Evolutionary conservation across 2,113 vertebrate genomes (phyloP).

Genomic region (Scolopax mira): DNA sequence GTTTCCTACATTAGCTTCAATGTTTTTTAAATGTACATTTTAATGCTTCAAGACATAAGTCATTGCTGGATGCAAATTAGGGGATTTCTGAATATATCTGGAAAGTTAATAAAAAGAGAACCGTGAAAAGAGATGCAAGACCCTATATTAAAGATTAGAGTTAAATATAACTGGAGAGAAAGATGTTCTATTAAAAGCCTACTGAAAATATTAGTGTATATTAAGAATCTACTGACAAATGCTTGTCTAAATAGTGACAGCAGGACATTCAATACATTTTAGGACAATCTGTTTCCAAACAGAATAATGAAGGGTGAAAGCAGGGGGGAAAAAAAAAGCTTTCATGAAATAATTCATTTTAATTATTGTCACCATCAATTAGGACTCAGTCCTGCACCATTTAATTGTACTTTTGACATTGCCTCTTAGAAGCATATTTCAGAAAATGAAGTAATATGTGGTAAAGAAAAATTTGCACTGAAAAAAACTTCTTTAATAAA

Average conservation of each 20-base stretch:
- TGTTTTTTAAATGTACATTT: slow-evolving; percentile 38
- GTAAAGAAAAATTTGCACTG: neutral
- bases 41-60: slow-evolving; percentile 39
- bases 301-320: slow-evolving; percentile 9
- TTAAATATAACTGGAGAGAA: slow-evolving; percentile 8
- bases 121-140: slow-evolving; percentile 23
- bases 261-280: neutral
- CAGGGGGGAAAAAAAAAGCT: neutral
- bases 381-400: slow-evolving; percentile 1
- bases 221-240: slow-evolving; percentile 22
- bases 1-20: neutral
- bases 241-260: slow-evolving; percentile 17
- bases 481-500: neutral
- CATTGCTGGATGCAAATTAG: slow-evolving; percentile 20
- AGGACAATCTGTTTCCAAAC: slow-evolving; percentile 25
- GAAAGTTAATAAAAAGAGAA: slow-evolving; percentile 29
- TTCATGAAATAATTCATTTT: slow-evolving; percentile 12
- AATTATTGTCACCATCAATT: slow-evolving; percentile 26
- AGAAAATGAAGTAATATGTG: neutral
- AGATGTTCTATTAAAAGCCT: slow-evolving; percentile 5
- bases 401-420: slow-evolving; percentile 29
- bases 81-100: slow-evolving; percentile 35
- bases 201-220: slow-evolving; percentile 11
- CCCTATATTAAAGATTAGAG: slow-evolving; percentile 17
- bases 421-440: neutral